These are phyloP conservation scores for Palythoa caribaeorum DNA, from an alignment of 92 coral and sea anemone genomes.

Conservation along the genomic window DNA sequence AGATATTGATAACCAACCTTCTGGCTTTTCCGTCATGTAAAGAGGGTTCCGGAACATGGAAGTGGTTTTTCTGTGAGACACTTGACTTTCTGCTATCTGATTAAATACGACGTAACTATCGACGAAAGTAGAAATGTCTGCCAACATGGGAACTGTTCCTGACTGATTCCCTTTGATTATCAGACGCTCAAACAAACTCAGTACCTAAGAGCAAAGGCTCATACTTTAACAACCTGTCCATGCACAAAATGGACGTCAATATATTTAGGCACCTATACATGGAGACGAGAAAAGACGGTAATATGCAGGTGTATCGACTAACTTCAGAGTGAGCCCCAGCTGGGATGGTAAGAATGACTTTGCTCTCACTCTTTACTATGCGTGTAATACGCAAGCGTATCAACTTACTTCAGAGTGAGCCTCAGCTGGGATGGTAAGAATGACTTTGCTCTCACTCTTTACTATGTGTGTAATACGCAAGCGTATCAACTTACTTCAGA, in stretches of 20 bases:
- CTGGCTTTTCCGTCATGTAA: not conserved
- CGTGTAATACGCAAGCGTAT: no score
- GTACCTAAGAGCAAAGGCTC: slow-evolving; percentile 56
- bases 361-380: no score
- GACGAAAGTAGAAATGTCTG: slow-evolving; percentile 72
- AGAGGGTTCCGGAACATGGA: slow-evolving; percentile 64
- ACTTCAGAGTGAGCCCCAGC: no score
- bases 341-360: no score
- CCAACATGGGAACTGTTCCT: slow-evolving; percentile 87
- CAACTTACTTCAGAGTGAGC: no score
- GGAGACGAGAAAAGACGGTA: no score
- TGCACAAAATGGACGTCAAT: not conserved
- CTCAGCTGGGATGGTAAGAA: no score
- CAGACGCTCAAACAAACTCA: slow-evolving; percentile 83
- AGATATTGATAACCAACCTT: slow-evolving; percentile 28
- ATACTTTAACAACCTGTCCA: not conserved
- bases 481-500: no score
- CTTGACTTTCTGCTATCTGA: slow-evolving; percentile 55
- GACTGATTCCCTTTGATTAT: slow-evolving; percentile 84
- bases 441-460: no score
- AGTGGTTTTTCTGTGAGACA: slow-evolving; percentile 55
- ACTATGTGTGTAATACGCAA: no score
- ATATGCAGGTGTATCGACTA: no score
- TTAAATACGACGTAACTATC: slow-evolving; percentile 68
- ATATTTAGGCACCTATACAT: not conserved